Base-by-base conservation (phyloP, 1,140 invertebrate genomes). In the Danaus melanippus region DNA sequence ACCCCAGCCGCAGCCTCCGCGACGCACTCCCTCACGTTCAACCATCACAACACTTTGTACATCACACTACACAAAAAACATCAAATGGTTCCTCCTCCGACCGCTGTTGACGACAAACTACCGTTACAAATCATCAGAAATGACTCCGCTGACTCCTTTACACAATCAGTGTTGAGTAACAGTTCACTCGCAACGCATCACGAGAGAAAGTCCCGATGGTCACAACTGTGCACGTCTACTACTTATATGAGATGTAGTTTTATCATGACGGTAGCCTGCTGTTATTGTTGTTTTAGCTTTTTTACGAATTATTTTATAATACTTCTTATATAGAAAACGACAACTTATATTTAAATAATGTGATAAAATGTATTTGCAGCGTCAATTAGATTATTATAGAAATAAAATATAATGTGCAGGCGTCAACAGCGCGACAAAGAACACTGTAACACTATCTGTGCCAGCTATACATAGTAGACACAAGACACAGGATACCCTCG, bases 1-100 rank as follows among this genome's bases (percentile, higher is more conserved):
- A 51, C 79, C 83, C 80, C 83, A 84, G 64, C 79, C 76, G 53
- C 83, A 86, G 56, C 83, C 82, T 40, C 82, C 82, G 45, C 82
- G 79, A 41, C 83, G 54, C 76, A 79, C 80, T 10, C 77, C 77
- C 53, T 84, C 79, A 45, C 80, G 72, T 63, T 84, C 80, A 62
- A 82, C 79, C 82, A 85, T 82, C 77, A 85, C 76, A 67, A 67
- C 67, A 77, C 63, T 64, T 54, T 60, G 56, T 72, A 74, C 82
- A 84, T 82, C 48, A 78, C 73, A 77, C 61, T 58, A 58, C 62
- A 74, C 68, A 56, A 63, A 56, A 42, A 60, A 62, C 54, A 50
- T 62, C 53, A 54, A 60, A 58, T 32, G 21, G 44, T 56, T 50
- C 32, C 63, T 58, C 45, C 50, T 47, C 45, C 51, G 47, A 46